Conservation (phyloP, 2,797 vertebrate genomes). For the Arremon aurantiirostris region DNA sequence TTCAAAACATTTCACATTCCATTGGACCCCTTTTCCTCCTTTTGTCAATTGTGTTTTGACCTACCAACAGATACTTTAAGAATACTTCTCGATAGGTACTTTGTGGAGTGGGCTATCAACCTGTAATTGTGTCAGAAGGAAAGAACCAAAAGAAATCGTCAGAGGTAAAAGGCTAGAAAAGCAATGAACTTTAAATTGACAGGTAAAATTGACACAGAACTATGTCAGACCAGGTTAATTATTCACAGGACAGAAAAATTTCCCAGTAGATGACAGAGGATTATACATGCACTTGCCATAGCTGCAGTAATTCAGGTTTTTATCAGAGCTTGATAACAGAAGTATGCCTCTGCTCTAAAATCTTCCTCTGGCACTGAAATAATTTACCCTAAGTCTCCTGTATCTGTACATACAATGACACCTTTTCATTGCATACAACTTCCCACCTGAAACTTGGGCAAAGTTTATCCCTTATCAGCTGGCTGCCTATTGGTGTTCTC, state of each 20-base stretch:
- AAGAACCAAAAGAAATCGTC: not conserved
- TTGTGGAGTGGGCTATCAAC: not conserved
- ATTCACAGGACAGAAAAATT: not conserved
- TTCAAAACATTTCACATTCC: not conserved
- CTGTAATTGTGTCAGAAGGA: not conserved
- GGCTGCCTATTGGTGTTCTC: not conserved
- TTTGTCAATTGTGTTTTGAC: not conserved
- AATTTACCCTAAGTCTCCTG: not conserved
- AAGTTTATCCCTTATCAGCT: not conserved
- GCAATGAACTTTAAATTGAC: not conserved
- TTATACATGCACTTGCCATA: not conserved
- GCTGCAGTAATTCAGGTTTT: not conserved
- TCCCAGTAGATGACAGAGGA: not conserved
- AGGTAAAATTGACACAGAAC: not conserved
- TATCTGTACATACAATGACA: not conserved
- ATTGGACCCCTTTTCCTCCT: not conserved
- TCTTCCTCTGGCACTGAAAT: not conserved
- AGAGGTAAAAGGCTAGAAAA: not conserved
- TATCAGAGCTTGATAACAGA: not conserved
- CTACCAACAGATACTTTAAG: not conserved
- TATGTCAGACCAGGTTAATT: not conserved
- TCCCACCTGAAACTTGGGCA: not conserved
- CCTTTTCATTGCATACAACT: not conserved
- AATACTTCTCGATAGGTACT: not conserved
- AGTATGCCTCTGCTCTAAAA: not conserved